Evolutionary conservation across 2,888 invertebrate genomes (phyloP).

Genomic region (Caenorhabditis japonica): DNA sequence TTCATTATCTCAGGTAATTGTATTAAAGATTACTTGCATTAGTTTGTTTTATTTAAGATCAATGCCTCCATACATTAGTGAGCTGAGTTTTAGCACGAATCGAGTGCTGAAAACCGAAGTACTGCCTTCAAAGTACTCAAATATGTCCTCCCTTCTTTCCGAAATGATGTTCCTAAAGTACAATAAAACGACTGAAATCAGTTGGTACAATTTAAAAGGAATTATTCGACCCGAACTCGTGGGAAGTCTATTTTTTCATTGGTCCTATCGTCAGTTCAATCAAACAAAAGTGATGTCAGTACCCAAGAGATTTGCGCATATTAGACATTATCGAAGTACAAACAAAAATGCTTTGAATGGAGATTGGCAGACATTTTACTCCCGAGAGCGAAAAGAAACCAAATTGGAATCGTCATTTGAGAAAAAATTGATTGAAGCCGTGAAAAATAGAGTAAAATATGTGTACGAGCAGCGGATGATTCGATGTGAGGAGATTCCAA

Average conservation of each 20-base stretch:
- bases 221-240: conserved; percentile 25
- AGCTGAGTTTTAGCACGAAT: conserved; percentile 23
- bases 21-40: background rate
- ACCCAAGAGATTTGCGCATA: conserved; percentile 15
- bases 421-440: conserved; percentile 2
- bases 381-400: background rate
- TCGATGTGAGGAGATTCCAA: conserved; percentile 22
- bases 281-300: conserved; percentile 16
- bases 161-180: conserved; percentile 22
- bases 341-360: conserved; percentile 8
- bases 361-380: conserved; percentile 13
- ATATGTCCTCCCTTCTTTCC: background rate
- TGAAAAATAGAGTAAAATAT: conserved; percentile 9
- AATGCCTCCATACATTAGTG: conserved; percentile 10
- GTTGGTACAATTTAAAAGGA: conserved; percentile 35
- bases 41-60: conserved; percentile 3
- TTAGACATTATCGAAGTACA: conserved; percentile 25
- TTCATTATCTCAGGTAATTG: conserved; percentile 14
- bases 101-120: conserved; percentile 16
- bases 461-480: conserved; percentile 31
- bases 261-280: conserved; percentile 10
- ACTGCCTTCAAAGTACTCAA: conserved; percentile 1
- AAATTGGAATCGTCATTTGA: conserved; percentile 12
- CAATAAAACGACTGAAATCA: conserved; percentile 25
- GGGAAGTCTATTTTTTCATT: conserved; percentile 18